phyloP scores from a whole-genome alignment of 2,888 invertebrate species.

The Lasioglossum villosulum region DNA sequence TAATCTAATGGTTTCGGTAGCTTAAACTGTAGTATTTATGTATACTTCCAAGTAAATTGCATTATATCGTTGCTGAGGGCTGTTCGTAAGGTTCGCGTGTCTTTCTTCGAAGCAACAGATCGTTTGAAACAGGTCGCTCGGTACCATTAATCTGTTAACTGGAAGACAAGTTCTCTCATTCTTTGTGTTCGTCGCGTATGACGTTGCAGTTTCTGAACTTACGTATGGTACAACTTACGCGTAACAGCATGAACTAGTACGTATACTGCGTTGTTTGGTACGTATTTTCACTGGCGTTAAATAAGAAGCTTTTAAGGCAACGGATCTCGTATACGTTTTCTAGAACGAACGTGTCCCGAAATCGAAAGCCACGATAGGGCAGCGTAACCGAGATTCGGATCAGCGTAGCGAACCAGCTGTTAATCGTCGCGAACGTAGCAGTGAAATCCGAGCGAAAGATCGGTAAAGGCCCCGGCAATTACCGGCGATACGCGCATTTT shows the following conservation, averaged over 20 bases:
- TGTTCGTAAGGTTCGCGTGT: neutral
- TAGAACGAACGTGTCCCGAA: too few relatives aligned
- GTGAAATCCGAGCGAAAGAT: conserved; percentile 43
- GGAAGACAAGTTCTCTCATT: neutral
- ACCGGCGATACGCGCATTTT: conserved; percentile 19
- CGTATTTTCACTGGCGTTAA: neutral
- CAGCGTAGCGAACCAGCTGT: conserved; percentile 27
- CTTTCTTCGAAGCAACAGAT: neutral
- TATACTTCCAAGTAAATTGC: neutral
- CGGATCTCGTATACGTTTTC: too few relatives aligned
- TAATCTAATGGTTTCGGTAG: neutral
- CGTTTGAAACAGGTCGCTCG: neutral
- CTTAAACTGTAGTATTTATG: neutral
- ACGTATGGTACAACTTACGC: neutral
- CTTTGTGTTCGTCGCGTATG: neutral
- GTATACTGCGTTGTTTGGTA: neutral
- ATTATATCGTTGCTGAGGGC: neutral
- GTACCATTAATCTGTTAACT: neutral
- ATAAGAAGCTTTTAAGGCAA: too few relatives aligned
- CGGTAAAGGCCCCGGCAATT: conserved; percentile 36
- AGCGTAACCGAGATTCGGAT: conserved; percentile 27
- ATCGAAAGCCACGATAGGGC: too few relatives aligned
- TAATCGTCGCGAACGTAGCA: conserved; percentile 29
- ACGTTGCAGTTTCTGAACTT: neutral
- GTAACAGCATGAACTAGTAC: neutral